These are phyloP conservation scores for Platichthys stellatus DNA, from an alignment of 2,113 vertebrate species.

Conservation along the genomic window DNA sequence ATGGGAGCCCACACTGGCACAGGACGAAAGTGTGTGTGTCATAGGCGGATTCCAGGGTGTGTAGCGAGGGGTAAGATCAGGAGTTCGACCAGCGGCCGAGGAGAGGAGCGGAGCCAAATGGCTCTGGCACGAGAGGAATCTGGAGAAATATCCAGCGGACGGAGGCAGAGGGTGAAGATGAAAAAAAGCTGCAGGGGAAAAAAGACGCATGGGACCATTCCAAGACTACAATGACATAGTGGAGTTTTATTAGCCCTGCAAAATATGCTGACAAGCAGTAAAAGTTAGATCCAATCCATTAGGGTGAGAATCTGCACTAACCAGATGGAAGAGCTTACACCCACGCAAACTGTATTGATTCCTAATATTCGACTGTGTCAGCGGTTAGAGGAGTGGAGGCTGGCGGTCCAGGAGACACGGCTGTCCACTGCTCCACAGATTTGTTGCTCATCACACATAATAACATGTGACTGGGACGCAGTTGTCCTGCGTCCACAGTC, in stretches of 20 bases:
- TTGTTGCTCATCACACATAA: constrained; percentile 59
- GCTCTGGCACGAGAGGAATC: constrained; percentile 31
- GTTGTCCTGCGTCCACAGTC: constrained; percentile 63
- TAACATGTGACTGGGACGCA: constrained; percentile 68
- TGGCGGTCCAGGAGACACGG: constrained; percentile 4
- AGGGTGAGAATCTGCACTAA: constrained; percentile 6
- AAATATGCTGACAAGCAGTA: constrained; percentile 62
- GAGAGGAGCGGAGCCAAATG: constrained; percentile 44
- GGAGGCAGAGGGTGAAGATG: constrained; percentile 20
- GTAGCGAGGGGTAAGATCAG: constrained; percentile 34
- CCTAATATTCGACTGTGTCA: constrained; percentile 54
- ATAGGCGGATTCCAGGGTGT: constrained; percentile 45
- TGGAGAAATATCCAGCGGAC: constrained; percentile 23
- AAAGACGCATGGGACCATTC: constrained; percentile 7
- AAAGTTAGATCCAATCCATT: constrained; percentile 44
- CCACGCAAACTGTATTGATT: constrained; percentile 46
- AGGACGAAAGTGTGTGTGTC: constrained; percentile 57
- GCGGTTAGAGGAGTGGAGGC: constrained; percentile 36
- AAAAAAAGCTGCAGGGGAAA: constrained; percentile 6
- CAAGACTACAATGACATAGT: constrained; percentile 7
- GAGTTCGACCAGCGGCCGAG: constrained; percentile 47
- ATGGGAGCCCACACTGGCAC: constrained; percentile 67
- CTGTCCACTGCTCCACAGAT: constrained; percentile 12
- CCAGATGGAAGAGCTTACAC: constrained; percentile 41
- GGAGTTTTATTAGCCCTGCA: constrained; percentile 38